Evolutionary conservation across 2,797 vertebrate species (phyloP).

Genomic region (Denticeps clupeoides): DNA sequence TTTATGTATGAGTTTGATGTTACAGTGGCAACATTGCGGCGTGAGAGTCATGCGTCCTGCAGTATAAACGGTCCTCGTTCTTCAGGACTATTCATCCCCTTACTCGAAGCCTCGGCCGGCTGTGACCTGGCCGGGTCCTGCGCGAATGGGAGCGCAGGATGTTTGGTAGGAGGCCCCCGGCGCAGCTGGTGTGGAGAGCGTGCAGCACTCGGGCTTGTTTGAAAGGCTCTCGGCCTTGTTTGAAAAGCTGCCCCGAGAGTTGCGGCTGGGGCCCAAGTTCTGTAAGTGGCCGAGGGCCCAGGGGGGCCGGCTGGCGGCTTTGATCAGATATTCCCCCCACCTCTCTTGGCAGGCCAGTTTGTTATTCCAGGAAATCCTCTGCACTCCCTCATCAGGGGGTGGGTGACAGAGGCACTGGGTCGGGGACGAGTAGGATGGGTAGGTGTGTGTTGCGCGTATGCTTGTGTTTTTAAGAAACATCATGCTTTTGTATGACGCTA

Average conservation of each 20-base stretch:
- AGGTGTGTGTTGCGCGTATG: constrained; percentile 12
- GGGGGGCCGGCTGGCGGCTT: constrained; percentile 30
- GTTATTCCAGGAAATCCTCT: constrained; percentile 50
- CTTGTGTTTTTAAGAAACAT: constrained; percentile 1
- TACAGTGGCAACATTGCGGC: too few species aligned
- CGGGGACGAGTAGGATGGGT: constrained; percentile 3
- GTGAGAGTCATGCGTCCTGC: too few species aligned
- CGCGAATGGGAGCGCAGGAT: too few species aligned
- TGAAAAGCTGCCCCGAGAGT: constrained; percentile 28
- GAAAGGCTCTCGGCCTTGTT: constrained; percentile 17
- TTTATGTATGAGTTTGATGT: too few species aligned
- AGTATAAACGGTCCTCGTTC: too few species aligned
- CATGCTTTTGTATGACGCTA: too few species aligned
- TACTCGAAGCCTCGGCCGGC: too few species aligned
- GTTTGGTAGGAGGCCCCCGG: too few species aligned
- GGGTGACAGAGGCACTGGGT: constrained; percentile 23
- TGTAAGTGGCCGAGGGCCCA: constrained; percentile 32
- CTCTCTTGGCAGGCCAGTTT: constrained; percentile 40
- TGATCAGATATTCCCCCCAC: constrained; percentile 35
- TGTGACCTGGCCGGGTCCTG: too few species aligned
- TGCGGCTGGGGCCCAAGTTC: constrained; percentile 22
- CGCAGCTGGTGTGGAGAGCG: constrained; percentile 17
- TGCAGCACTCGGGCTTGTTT: constrained; percentile 23
- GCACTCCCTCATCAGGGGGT: constrained; percentile 14
- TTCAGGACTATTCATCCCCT: too few species aligned